Evolutionary conservation across 1,140 invertebrate species (phyloP).

Genomic region (Arion vulgaris): DNA sequence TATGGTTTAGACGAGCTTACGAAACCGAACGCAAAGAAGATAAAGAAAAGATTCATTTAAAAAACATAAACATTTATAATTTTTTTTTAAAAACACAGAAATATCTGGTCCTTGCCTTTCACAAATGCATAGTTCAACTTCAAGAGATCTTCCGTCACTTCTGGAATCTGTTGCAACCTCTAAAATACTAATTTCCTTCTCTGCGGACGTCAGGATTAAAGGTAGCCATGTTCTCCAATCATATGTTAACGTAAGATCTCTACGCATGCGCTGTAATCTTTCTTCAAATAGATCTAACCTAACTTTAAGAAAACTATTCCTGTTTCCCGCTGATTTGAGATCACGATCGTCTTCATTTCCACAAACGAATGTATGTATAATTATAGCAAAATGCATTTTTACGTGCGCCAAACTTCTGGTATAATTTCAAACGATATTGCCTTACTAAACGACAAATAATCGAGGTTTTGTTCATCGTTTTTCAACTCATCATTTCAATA

Average conservation of each 20-base stretch:
- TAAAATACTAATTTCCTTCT: neutral
- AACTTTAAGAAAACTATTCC: no score
- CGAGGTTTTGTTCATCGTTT: neutral
- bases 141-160: neutral
- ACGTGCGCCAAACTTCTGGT: neutral
- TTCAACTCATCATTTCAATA: neutral
- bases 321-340: no score
- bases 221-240: neutral
- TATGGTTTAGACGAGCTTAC: no score
- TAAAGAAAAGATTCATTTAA: no score
- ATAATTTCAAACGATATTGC: neutral
- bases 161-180: neutral
- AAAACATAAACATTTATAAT: no score
- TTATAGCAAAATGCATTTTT: neutral
- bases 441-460: constrained; percentile 4
- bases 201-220: neutral
- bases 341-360: neutral
- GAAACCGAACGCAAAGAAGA: no score
- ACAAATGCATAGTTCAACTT: no score
- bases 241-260: neutral
- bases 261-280: neutral
- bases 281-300: neutral
- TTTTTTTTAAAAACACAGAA: no score
- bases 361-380: neutral
- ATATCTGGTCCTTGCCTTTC: no score